Evolutionary conservation across 1,140 invertebrate genomes (phyloP).

Genomic region (Macrosteles quadrilineatus): DNA sequence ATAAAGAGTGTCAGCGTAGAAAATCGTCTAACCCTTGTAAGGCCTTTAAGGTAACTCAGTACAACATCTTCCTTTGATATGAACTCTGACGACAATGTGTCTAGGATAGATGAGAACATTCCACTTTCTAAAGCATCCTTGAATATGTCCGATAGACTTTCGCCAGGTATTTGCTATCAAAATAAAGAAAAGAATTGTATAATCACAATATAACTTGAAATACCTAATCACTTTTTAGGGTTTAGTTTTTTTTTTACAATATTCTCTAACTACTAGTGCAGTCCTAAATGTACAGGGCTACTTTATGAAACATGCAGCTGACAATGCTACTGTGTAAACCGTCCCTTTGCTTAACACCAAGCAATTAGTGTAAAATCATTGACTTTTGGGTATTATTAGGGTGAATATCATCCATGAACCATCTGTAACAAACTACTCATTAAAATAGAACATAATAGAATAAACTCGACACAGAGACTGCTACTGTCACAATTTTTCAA

Average conservation of each 20-base stretch:
- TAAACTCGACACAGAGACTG: no score
- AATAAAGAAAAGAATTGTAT: constrained; percentile 32
- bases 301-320: not conserved
- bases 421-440: no score
- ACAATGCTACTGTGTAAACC: not conserved
- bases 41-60: constrained; percentile 47
- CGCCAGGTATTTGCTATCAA: constrained; percentile 56
- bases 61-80: constrained; percentile 39
- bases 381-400: no score
- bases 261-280: constrained; percentile 39
- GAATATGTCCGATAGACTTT: constrained; percentile 57
- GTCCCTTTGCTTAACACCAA: no score
- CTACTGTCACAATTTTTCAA: no score
- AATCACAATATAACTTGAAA: constrained; percentile 49
- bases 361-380: no score
- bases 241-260: constrained; percentile 12
- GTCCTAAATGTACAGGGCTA: not conserved
- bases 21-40: constrained; percentile 38
- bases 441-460: no score
- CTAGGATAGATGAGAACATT: constrained; percentile 58
- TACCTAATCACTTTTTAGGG: constrained; percentile 47
- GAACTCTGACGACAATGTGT: constrained; percentile 48
- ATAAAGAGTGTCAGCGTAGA: constrained; percentile 53
- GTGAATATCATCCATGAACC: no score
- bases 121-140: constrained; percentile 61